phyloP scores from a whole-genome alignment of 2,888 invertebrate genomes.

The Synanthedon myopaeformis region DNA sequence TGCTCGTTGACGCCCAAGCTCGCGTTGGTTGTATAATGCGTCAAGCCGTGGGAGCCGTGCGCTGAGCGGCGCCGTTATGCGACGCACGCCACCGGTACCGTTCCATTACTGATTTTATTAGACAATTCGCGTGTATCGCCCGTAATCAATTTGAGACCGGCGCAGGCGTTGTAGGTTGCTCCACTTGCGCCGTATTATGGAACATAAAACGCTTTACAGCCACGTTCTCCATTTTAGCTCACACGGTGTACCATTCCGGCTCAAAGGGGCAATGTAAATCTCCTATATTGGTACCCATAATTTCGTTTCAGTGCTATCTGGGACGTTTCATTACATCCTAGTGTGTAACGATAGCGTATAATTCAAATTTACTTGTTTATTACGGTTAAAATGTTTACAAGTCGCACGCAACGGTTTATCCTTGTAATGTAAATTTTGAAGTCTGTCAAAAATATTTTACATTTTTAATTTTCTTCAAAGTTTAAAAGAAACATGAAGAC shows the following conservation, averaged over 20 bases:
- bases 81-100: conserved; percentile 65
- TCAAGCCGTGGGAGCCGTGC: conserved; percentile 57
- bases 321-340: conserved; percentile 30
- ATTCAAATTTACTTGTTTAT: too few relatives aligned
- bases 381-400: too few relatives aligned
- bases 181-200: conserved; percentile 49
- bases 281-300: conserved; percentile 21
- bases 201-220: conserved; percentile 35
- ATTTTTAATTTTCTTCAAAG: too few relatives aligned
- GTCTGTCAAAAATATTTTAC: too few relatives aligned
- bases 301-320: conserved; percentile 31
- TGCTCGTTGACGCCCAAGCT: conserved; percentile 27
- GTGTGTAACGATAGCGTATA: conserved; percentile 3
- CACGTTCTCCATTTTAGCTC: conserved; percentile 41
- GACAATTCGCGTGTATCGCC: conserved; percentile 61
- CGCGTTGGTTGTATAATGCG: conserved; percentile 57
- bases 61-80: conserved; percentile 53
- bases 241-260: conserved; percentile 29
- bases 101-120: conserved; percentile 67
- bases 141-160: conserved; percentile 57
- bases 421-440: too few relatives aligned
- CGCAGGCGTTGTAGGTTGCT: conserved; percentile 43
- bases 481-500: too few relatives aligned
- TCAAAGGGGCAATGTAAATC: conserved; percentile 26
- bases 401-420: too few relatives aligned